These are phyloP conservation scores for Panthera uncia DNA, from an alignment of 2,113 vertebrate species.

Conservation along the genomic window DNA sequence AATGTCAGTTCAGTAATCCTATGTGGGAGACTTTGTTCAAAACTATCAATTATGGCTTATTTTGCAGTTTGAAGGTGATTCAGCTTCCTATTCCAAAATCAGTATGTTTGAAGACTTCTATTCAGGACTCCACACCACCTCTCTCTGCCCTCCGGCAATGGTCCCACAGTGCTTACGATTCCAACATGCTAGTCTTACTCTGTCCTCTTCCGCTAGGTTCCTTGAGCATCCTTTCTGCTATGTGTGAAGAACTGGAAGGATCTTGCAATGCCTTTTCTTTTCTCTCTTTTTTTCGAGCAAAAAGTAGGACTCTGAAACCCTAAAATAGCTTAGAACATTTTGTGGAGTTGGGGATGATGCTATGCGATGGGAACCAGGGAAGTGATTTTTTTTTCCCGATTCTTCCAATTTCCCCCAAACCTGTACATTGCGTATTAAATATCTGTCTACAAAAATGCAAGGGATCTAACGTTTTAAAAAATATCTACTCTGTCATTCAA, in stretches of 20 bases:
- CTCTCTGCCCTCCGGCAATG: neutral
- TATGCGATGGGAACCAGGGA: neutral
- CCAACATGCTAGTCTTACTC: neutral
- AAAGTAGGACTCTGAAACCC: constrained; percentile 44
- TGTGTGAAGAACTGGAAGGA: constrained; percentile 28
- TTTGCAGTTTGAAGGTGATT: neutral
- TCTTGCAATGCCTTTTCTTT: neutral
- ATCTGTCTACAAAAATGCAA: neutral
- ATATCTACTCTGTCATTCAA: neutral
- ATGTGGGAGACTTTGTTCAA: neutral
- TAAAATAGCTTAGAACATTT: constrained; percentile 50
- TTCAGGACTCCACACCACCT: neutral
- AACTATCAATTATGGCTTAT: neutral
- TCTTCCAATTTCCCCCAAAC: neutral
- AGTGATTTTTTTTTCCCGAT: neutral
- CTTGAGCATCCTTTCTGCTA: neutral
- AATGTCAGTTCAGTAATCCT: neutral
- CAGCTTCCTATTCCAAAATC: neutral
- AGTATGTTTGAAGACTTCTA: neutral
- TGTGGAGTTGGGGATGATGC: neutral
- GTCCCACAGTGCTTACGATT: too few relatives aligned
- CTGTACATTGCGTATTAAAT: neutral
- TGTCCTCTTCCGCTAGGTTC: neutral
- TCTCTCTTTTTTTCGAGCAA: neutral
- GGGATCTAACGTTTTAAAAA: neutral